phyloP scores from a whole-genome alignment of 2,888 invertebrate genomes.

The Troglohyphantes excavatus region DNA sequence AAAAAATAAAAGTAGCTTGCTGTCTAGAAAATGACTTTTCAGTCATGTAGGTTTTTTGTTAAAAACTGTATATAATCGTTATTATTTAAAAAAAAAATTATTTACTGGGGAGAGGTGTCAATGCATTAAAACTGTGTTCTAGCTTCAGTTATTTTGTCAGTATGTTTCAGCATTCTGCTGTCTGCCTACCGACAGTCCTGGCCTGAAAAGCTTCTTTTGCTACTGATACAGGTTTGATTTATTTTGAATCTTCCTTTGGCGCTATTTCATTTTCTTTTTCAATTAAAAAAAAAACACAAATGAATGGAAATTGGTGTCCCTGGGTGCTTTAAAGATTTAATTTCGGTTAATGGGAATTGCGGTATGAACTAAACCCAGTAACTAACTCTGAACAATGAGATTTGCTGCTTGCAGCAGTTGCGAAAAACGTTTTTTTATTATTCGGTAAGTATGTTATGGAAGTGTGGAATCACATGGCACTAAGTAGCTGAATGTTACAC shows the following conservation, averaged over 20 bases:
- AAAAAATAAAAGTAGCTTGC: slow-evolving; percentile 61
- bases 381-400: not conserved
- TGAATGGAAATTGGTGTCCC: slow-evolving; percentile 57
- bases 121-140: slow-evolving; percentile 36
- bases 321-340: slow-evolving; percentile 2
- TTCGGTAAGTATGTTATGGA: slow-evolving; percentile 26
- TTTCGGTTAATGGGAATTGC: not conserved
- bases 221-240: slow-evolving; percentile 72
- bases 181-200: slow-evolving; percentile 21
- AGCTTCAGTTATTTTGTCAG: slow-evolving; percentile 60
- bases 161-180: slow-evolving; percentile 74
- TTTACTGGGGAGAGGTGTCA: slow-evolving; percentile 38
- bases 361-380: not conserved
- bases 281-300: slow-evolving; percentile 16
- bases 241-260: slow-evolving; percentile 61
- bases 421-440: not conserved
- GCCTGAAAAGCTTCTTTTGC: slow-evolving; percentile 63
- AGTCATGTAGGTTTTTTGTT: slow-evolving; percentile 37
- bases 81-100: not conserved
- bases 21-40: slow-evolving; percentile 58
- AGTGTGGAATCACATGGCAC: slow-evolving; percentile 4
- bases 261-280: slow-evolving; percentile 42
- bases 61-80: slow-evolving; percentile 40
- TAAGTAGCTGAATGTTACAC: not conserved
- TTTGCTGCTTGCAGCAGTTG: slow-evolving; percentile 18